Percentiles rank a stretch among this genome's conserved stretches.
Conservation (phyloP, 2,797 vertebrate species). For the Periparus ater region DNA sequence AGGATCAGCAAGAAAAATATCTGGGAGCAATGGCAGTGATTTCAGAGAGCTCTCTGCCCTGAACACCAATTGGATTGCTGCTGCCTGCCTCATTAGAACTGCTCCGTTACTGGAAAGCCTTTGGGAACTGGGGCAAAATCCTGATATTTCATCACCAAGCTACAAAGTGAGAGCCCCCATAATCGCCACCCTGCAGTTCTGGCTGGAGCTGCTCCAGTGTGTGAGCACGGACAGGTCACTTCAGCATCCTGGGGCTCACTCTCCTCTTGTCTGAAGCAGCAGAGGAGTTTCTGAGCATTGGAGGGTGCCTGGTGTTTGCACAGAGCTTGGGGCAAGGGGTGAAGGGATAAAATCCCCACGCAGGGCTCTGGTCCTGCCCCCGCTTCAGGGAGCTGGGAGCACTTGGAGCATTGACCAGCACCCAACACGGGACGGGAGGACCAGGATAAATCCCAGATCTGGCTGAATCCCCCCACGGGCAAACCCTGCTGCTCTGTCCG, state of each 20-base stretch:
- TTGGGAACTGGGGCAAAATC: not conserved
- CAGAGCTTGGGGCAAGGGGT: not conserved
- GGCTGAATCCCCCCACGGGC: not conserved
- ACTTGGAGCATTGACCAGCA: not conserved
- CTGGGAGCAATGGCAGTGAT: not conserved
- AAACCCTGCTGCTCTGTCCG: not conserved
- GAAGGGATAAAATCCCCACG: not conserved
- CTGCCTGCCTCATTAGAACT: not conserved
- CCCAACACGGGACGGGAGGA: accelerated
- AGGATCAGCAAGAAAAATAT: constrained; percentile 38
- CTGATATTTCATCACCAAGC: not conserved
- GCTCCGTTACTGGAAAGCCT: not conserved
- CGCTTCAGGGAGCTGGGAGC: not conserved
- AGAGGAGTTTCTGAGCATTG: not conserved
- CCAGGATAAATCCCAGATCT: not conserved
- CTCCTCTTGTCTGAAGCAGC: not conserved
- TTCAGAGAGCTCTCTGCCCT: not conserved
- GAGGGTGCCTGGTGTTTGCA: not conserved
- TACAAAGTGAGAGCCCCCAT: not conserved
- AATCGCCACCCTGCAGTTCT: accelerated
- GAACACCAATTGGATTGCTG: not conserved
- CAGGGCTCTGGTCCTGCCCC: not conserved
- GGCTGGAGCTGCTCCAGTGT: not conserved
- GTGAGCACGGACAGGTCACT: not conserved
- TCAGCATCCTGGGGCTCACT: not conserved